Base-by-base conservation (phyloP, 2,797 vertebrate species). In the Protosalanx chinensis region DNA sequence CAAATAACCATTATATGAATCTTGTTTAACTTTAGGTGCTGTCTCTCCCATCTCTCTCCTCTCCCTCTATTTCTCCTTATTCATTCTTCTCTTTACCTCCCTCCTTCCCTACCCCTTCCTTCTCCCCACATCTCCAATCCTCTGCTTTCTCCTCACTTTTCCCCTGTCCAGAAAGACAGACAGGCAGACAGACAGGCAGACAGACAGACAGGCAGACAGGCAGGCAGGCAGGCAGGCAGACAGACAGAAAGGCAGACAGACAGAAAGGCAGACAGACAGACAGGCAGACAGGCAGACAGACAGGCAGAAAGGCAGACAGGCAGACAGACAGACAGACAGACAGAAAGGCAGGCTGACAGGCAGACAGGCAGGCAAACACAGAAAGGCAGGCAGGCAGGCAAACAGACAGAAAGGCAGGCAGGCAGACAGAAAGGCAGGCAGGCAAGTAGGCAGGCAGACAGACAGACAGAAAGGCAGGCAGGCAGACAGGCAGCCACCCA, bases 121-220 rank as follows among this genome's bases (percentile, higher is more conserved):
- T 18, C 49, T 18, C 49, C 49, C 49, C 49, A 51, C 10, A 12
- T 37, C 35, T 37, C 35, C 35, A 6, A 35, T 20, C 59, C 20
- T 61, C n/a, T 67, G 56, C 20, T 68, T 10, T n/a, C 56, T 37
- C 41, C 20, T n/a, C 30, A 58, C 67, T 61, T 29, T 49, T 64
- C 68, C 72, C 32, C 57, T 60, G 61, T 66, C 30, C 18, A 27
- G 23, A 27, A 1, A 27, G 23, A 27, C 23, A 27, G 23, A 1
- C 15, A 72, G 60, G 59, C 33, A 46, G 41, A 8, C 41, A 41
- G 37, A 8, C 37, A 46, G 41, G 0, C 41, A 13, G 41, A 6
- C 1, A 35, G 6, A 0, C 33, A 35, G 33, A 2, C 33, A 35
- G 33, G 33, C 33, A 35, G 8, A 2, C 56, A 30, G 20, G 15